phyloP scores from a whole-genome alignment of 2,113 vertebrate species.

The Mustelus asterias region DNA sequence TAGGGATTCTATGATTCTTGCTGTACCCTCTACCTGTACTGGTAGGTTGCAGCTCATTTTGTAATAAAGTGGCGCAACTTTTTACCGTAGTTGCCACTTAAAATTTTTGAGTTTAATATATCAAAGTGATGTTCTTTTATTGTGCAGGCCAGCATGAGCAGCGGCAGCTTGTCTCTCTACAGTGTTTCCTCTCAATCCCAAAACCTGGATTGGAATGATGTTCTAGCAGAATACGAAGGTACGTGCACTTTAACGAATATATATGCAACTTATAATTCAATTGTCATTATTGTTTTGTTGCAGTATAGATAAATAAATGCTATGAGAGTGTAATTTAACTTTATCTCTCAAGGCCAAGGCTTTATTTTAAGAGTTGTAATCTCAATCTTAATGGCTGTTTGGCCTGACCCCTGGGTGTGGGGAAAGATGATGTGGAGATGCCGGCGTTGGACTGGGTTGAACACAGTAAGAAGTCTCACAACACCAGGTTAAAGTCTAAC shows the following conservation, averaged over 20 bases:
- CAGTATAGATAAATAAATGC: background rate
- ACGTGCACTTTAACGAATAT: constrained; percentile 36
- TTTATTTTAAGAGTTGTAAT: background rate
- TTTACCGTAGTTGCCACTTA: background rate
- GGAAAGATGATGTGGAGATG: no score
- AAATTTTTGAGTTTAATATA: background rate
- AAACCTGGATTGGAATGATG: constrained; percentile 84
- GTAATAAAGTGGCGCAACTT: background rate
- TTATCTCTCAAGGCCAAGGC: background rate
- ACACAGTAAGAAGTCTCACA: no score
- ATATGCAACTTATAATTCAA: background rate
- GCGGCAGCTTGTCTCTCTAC: constrained; percentile 65
- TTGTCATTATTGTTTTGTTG: background rate
- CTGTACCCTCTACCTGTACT: background rate
- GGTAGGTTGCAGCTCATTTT: background rate
- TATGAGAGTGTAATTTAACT: background rate
- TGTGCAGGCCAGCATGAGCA: constrained; percentile 71
- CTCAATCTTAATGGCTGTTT: background rate
- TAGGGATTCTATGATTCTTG: no score
- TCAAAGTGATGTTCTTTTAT: constrained; percentile 28
- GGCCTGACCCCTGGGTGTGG: no score
- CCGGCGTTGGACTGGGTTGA: no score
- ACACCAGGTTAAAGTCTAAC: no score
- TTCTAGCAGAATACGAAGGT: constrained; percentile 97
- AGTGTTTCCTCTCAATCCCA: constrained; percentile 56